Base-by-base conservation (phyloP, 2,888 invertebrate genomes). In the Euproctis similis region DNA sequence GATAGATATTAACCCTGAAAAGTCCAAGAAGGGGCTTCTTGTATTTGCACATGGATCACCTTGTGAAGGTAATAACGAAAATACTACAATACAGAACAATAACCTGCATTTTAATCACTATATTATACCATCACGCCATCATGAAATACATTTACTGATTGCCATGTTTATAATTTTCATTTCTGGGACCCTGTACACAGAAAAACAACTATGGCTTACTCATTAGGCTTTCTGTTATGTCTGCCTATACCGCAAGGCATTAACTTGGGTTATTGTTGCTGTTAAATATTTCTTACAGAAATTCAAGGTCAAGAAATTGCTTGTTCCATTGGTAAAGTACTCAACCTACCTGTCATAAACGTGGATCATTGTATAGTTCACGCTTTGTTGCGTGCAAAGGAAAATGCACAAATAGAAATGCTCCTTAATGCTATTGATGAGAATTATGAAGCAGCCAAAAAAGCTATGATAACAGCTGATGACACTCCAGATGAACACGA, bases 321-420 rank as follows among this genome's bases (percentile, higher is more conserved):
- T 2, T 76, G 74, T 39, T 47, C 68, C 1, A 32, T 78, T 9
- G 87, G 86, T 2, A 84, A 73, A 53, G 48, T 39, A 3, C 55
- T 87, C 2, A 41, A 56, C 2, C 40, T 88, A 32, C 85, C 86
- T 1, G 76, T 80, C 3, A 47, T 84, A 36, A 86, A 74, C 57
- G 71, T 86, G 31, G 89, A 87, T 57, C 52, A 62, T 14, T 71
- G 80, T 57, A 82, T 80, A 49, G 81, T 77, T 31, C 81, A 86
- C 53, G 80, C 82, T 11, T 30, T 34, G 14, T 55, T 86, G 19
- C 68, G 70, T 39, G 32, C 52, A 0, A 56, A 64, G 28, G 38
- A 57, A 1, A 61, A 63, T 36, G 30, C 59, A 2, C 70, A 78
- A 0, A 73, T 63, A 57, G 18, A 21, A 12, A 24, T 55, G 12